Evolutionary conservation across 2,888 invertebrate genomes (phyloP).

Genomic region (Itoplectis maculator): DNA sequence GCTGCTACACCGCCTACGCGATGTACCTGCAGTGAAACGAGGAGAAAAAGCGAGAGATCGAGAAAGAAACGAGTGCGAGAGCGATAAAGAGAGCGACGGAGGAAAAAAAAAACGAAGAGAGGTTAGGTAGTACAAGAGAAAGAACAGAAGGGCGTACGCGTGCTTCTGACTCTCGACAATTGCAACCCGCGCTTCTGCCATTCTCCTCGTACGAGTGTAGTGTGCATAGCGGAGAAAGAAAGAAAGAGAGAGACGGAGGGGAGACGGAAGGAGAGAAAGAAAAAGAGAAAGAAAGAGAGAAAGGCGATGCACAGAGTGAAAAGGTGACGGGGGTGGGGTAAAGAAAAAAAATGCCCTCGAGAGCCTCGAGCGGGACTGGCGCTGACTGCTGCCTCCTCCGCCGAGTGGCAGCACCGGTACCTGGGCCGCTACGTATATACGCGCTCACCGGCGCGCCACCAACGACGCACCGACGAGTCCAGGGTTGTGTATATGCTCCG

Average conservation of each 20-base stretch:
- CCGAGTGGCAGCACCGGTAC: too few relatives aligned
- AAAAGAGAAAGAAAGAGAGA: constrained; percentile 16
- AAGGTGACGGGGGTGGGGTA: constrained; percentile 6
- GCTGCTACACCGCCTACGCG: not conserved
- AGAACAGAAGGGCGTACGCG: constrained; percentile 29
- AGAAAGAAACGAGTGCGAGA: not conserved
- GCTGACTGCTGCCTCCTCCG: too few relatives aligned
- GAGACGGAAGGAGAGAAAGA: not conserved
- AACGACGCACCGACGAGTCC: constrained; percentile 21
- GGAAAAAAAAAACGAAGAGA: not conserved
- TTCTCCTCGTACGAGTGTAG: constrained; percentile 21
- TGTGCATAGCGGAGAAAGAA: constrained; percentile 5
- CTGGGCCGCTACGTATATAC: too few relatives aligned
- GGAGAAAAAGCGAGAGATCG: not conserved
- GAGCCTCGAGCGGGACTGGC: constrained; percentile 47
- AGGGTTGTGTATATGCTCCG: constrained; percentile 51
- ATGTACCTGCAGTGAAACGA: not conserved
- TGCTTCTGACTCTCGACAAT: constrained; percentile 37
- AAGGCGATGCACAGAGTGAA: constrained; percentile 17
- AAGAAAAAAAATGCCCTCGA: constrained; percentile 57
- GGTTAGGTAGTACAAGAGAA: constrained; percentile 2
- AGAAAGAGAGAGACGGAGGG: not conserved
- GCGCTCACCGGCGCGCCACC: too few relatives aligned
- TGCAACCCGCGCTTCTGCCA: constrained; percentile 31
- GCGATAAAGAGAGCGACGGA: not conserved